These are phyloP conservation scores for Saiga tatarica DNA, from an alignment of 2,113 vertebrate species.

Conservation along the genomic window DNA sequence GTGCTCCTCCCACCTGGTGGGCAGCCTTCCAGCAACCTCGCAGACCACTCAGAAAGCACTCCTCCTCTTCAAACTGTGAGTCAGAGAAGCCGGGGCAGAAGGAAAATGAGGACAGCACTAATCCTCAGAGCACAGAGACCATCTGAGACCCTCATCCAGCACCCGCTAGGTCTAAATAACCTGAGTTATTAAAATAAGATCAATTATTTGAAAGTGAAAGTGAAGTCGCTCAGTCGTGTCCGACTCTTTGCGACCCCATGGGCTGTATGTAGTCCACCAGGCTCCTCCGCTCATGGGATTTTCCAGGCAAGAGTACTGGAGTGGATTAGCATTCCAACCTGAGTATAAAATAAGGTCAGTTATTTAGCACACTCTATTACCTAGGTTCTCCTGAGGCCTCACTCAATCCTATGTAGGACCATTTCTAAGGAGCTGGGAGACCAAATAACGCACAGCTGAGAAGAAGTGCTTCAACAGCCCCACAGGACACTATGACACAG, in stretches of 20 bases:
- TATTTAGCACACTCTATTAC: neutral
- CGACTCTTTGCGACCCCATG: too few relatives aligned
- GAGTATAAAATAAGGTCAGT: neutral
- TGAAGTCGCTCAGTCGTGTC: too few relatives aligned
- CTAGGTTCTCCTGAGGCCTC: neutral
- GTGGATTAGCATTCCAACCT: neutral
- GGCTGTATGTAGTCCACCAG: too few relatives aligned
- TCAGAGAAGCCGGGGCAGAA: neutral
- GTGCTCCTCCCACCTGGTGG: neutral
- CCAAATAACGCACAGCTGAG: neutral
- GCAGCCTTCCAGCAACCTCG: neutral
- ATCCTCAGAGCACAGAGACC: neutral
- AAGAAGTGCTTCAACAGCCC: neutral
- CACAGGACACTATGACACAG: neutral
- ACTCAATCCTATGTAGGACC: neutral
- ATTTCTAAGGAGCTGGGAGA: neutral
- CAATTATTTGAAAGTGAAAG: neutral
- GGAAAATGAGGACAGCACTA: neutral
- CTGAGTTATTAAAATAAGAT: neutral
- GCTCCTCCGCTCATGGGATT: too few relatives aligned
- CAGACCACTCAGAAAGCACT: neutral
- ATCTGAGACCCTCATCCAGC: neutral
- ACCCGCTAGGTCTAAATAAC: neutral
- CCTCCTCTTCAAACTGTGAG: neutral
- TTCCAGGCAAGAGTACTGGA: too few relatives aligned